Conservation (phyloP, 1,140 invertebrate genomes). For the Homalodisca vitripennis region DNA sequence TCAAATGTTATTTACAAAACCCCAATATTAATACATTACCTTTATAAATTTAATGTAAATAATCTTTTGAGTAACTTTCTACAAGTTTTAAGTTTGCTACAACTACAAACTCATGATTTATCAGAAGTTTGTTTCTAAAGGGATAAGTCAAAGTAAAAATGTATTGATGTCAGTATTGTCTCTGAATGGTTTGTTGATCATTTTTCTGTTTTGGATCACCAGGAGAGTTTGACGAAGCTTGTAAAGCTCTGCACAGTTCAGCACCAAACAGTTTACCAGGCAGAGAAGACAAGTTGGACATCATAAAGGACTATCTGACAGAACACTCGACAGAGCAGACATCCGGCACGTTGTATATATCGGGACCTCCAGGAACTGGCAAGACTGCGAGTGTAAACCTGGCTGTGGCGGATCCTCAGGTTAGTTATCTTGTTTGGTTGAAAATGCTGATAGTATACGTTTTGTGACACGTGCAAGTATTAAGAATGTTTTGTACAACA, state of each 20-base stretch:
- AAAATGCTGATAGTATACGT: too few species aligned
- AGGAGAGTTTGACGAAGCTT: conserved; percentile 31
- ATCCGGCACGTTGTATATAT: conserved; percentile 87
- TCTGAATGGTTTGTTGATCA: too few species aligned
- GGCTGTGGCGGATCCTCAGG: conserved; percentile 61
- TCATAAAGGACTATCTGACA: conserved; percentile 68
- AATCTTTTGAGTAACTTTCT: neutral
- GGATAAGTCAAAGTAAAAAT: neutral
- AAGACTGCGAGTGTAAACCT: conserved; percentile 87
- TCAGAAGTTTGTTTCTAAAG: neutral
- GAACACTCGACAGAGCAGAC: conserved; percentile 62
- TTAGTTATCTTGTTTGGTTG: too few species aligned
- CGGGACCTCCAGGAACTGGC: conserved; percentile 94
- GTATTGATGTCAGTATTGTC: neutral
- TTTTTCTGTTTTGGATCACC: neutral
- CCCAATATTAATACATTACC: too few species aligned
- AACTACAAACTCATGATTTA: neutral
- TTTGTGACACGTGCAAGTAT: too few species aligned
- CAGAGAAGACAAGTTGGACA: conserved; percentile 71
- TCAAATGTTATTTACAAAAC: too few species aligned
- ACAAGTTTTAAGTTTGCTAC: neutral
- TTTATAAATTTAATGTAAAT: neutral
- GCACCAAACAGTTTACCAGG: conserved; percentile 67
- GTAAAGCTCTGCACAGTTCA: conserved; percentile 67
- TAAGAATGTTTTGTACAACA: too few species aligned